A percentile compares a stretch with the other conserved stretches of the same genome.
These are phyloP conservation scores for Erythrolamprus reginae DNA, from an alignment of 2,113 vertebrate genomes.

Conservation along the genomic window DNA sequence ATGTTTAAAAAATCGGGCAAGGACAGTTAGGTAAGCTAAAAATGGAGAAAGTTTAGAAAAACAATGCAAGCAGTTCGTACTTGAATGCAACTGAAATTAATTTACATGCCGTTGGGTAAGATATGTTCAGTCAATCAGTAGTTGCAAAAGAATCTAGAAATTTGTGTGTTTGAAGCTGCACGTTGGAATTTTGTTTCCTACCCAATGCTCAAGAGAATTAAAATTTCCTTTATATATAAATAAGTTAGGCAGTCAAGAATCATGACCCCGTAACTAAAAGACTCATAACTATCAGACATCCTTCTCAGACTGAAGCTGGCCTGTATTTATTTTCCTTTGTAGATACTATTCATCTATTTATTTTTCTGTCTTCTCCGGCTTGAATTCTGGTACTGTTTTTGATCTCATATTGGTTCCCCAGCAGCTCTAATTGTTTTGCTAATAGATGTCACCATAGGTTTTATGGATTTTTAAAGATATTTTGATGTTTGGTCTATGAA, in stretches of 20 bases:
- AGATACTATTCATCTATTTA: background rate
- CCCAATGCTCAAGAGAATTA: background rate
- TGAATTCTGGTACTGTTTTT: background rate
- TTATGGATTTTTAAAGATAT: background rate
- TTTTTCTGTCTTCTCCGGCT: background rate
- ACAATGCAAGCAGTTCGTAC: background rate
- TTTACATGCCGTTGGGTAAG: background rate
- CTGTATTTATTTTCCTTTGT: background rate
- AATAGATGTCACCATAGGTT: background rate
- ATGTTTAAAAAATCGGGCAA: background rate
- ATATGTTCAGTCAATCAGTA: background rate
- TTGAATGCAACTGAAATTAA: background rate
- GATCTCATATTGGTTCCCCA: background rate
- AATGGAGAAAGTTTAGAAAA: background rate
- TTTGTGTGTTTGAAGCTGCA: background rate
- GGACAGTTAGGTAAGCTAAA: background rate
- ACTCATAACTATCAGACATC: background rate
- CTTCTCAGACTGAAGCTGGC: background rate
- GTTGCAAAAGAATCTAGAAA: background rate
- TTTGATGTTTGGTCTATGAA: background rate
- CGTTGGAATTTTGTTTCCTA: background rate
- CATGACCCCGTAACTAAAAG: background rate
- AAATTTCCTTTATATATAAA: background rate
- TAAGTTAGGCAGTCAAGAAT: background rate
- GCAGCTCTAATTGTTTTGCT: background rate